phyloP scores from a whole-genome alignment of 2,797 vertebrate genomes.

The Borostomias antarcticus region DNA sequence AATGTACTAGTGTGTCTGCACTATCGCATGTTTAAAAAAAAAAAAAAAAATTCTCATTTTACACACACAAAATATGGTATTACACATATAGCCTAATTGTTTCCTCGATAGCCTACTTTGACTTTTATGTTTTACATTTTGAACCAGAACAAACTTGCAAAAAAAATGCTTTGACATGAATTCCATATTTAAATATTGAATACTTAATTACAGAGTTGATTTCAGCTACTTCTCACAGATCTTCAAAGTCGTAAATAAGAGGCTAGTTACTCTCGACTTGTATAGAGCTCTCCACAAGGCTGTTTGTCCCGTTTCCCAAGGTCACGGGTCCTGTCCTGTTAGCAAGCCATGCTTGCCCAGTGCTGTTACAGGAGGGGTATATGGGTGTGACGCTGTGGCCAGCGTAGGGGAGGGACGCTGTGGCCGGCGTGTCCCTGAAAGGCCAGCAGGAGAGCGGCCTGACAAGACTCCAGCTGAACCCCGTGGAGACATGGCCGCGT shows the following conservation, averaged over 20 bases:
- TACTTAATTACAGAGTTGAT: neutral
- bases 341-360: slow-evolving; percentile 37
- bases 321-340: slow-evolving; percentile 66
- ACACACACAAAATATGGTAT: neutral
- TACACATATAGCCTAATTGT: neutral
- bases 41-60: too few relatives aligned
- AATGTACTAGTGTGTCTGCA: too few relatives aligned
- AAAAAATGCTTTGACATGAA: slow-evolving; percentile 19
- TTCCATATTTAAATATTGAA: too few relatives aligned
- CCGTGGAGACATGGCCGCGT: slow-evolving; percentile 68
- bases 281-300: slow-evolving; percentile 36
- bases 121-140: too few relatives aligned
- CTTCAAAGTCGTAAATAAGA: slow-evolving; percentile 59
- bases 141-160: neutral
- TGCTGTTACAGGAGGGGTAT: too few relatives aligned
- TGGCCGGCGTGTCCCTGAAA: slow-evolving; percentile 46
- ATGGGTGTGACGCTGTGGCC: slow-evolving; percentile 35
- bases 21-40: too few relatives aligned
- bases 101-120: neutral
- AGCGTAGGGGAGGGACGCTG: slow-evolving; percentile 16
- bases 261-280: slow-evolving; percentile 50
- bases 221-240: neutral
- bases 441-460: slow-evolving; percentile 59
- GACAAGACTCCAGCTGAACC: slow-evolving; percentile 73
- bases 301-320: slow-evolving; percentile 63